Conservation (phyloP, 2,797 vertebrate genomes). For the Loriculus beryllinus region DNA sequence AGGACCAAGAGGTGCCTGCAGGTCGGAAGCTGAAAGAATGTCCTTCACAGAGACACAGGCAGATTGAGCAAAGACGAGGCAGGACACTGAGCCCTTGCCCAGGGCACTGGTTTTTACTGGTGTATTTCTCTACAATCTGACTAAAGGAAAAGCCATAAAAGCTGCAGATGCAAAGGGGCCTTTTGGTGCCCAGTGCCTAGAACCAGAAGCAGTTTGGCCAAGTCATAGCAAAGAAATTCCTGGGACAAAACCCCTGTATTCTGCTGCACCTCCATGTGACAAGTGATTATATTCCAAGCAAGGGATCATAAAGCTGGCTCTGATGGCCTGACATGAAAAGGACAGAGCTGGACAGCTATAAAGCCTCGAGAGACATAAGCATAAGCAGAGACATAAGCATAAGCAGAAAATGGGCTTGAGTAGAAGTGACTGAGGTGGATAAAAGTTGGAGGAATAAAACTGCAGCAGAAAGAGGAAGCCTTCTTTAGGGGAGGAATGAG, state of each 20-base stretch:
- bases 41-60: not conserved
- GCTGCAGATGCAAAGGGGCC: not conserved
- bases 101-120: not conserved
- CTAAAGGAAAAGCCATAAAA: not conserved
- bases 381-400: not conserved
- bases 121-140: not conserved
- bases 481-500: not conserved
- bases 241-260: not conserved
- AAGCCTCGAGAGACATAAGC: not conserved
- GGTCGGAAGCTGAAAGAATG: not conserved
- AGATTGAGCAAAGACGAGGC: not conserved
- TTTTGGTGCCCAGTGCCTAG: not conserved
- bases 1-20: conserved; percentile 32
- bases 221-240: not conserved
- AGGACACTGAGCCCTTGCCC: not conserved
- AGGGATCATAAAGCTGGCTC: not conserved
- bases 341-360: not conserved
- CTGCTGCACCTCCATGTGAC: not conserved
- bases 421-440: not conserved
- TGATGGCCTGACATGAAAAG: not conserved
- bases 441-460: conserved; percentile 12
- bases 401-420: not conserved
- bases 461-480: not conserved
- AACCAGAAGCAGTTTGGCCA: not conserved
- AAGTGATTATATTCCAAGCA: not conserved